A percentile compares a stretch with the other conserved stretches of the same genome.
phyloP scores from a whole-genome alignment of 2,888 invertebrate species.

The Lucinisca nassula region DNA sequence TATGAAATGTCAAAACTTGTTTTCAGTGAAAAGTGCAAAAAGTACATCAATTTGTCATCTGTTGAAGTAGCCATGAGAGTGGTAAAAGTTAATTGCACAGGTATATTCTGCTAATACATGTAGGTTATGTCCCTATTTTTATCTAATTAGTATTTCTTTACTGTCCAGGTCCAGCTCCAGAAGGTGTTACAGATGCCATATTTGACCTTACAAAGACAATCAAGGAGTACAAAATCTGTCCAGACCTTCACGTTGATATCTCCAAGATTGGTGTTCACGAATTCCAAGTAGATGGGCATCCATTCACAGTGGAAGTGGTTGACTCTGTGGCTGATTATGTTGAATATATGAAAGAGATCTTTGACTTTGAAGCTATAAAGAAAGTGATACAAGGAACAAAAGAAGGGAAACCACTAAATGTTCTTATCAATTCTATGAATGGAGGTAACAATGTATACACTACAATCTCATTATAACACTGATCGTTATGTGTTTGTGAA shows the following conservation, averaged over 20 bases:
- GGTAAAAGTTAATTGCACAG: too few relatives aligned
- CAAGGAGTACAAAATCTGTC: conserved; percentile 93
- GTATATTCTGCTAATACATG: too few relatives aligned
- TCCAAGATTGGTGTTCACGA: conserved; percentile 91
- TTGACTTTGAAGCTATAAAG: conserved; percentile 96
- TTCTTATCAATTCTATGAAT: conserved; percentile 97
- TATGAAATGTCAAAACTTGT: too few relatives aligned
- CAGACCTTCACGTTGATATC: conserved; percentile 91
- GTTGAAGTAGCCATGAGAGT: too few relatives aligned
- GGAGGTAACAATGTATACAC: conserved; percentile 94
- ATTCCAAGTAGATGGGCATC: conserved; percentile 90
- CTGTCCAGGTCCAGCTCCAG: conserved; percentile 95
- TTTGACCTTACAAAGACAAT: conserved; percentile 94
- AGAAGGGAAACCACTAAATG: conserved; percentile 91
- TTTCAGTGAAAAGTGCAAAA: too few relatives aligned
- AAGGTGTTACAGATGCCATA: conserved; percentile 95
- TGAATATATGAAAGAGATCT: conserved; percentile 97
- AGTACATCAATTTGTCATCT: too few relatives aligned
- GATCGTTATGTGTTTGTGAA: too few relatives aligned
- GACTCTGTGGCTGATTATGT: conserved; percentile 97
- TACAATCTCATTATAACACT: too few relatives aligned
- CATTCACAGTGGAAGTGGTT: conserved; percentile 91
- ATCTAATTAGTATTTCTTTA: background rate
- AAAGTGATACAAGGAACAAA: conserved; percentile 92
- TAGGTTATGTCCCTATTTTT: too few relatives aligned